Evolutionary conservation across 2,797 vertebrate species (phyloP), one percentile per base, ranked within the genome.

Genomic region (Sebastiscus tertius): DNA sequence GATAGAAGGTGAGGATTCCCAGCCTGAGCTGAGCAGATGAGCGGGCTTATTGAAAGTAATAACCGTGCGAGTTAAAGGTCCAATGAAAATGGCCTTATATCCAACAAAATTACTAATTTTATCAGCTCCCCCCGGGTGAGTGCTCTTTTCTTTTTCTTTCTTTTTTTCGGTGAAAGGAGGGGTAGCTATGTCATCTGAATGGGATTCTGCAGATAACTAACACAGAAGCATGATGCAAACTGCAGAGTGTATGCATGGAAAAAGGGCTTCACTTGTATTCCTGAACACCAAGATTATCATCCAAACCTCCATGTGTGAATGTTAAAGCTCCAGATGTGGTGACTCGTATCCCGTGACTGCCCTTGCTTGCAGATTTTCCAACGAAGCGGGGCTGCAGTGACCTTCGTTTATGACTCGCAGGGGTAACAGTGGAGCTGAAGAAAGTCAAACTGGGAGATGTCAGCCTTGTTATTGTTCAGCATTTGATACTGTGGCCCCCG

Each of bases 401-500:
- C 96, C 96, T 73, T 75, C 56, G 46, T 71, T 80, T 76, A 67
- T 61, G 54, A 64, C n/a, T 72, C 5, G 2, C 42, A 97, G 97
- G 96, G 94, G 94, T 97, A 97, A 94, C 96, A 96, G 85, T 96
- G 96, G 22, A 97, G 97, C 4, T 96, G 93, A 74, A 97, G 87
- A 74, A 97, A 97, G 88, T 97, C 96, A 55, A 97, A 98, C 85
- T 97, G 96, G 0, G 96, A 97, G 93, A 97, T 97, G 5, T 96
- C 94, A 0, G 96, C 94, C 82, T 97, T 96, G 84, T 97, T 97
- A 78, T 96, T 96, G 91, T 97, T 97, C 70, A 97, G 90, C 94
- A 97, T 97, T 89, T 97, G 96, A 88, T 97, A 97, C 82, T 95
- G 96, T 12, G 96, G 95, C 6, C 95, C 96, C 82, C 95, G 96